phyloP scores from a whole-genome alignment of 2,113 vertebrate species.

The Picathartes gymnocephalus region DNA sequence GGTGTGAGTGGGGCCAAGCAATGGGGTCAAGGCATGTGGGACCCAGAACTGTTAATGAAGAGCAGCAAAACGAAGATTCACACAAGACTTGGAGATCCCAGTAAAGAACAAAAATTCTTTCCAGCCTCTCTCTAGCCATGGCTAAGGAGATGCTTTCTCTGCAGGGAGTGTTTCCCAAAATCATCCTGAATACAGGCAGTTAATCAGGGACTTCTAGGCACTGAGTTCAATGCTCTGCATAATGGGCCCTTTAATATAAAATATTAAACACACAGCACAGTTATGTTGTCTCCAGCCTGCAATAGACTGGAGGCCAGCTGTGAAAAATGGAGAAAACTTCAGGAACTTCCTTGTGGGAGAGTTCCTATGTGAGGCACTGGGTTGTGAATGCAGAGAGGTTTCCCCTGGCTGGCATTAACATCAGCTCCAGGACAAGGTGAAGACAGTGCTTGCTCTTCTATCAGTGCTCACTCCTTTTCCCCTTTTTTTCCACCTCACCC shows the following conservation, averaged over 20 bases:
- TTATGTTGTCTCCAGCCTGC: background rate
- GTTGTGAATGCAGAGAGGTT: background rate
- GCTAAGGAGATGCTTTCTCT: background rate
- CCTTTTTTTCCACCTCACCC: background rate
- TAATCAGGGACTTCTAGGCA: background rate
- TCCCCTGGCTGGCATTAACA: background rate
- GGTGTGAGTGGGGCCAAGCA: background rate
- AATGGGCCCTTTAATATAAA: background rate
- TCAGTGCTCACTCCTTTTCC: background rate
- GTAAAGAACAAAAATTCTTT: background rate
- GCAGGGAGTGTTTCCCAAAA: background rate
- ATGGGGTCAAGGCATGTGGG: background rate
- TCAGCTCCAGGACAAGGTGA: background rate
- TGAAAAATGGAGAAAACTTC: background rate
- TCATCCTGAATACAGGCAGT: background rate
- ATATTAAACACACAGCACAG: background rate
- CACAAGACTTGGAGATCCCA: background rate
- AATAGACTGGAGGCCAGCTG: background rate
- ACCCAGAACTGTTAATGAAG: background rate
- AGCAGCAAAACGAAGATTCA: background rate
- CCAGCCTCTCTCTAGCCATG: background rate
- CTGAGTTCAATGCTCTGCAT: background rate
- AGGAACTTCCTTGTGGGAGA: background rate
- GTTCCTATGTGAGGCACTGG: fast-evolving
- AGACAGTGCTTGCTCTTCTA: fast-evolving